Evolutionary conservation across 2,113 vertebrate species (phyloP).

Genomic region (Chiloscyllium plagiosum): DNA sequence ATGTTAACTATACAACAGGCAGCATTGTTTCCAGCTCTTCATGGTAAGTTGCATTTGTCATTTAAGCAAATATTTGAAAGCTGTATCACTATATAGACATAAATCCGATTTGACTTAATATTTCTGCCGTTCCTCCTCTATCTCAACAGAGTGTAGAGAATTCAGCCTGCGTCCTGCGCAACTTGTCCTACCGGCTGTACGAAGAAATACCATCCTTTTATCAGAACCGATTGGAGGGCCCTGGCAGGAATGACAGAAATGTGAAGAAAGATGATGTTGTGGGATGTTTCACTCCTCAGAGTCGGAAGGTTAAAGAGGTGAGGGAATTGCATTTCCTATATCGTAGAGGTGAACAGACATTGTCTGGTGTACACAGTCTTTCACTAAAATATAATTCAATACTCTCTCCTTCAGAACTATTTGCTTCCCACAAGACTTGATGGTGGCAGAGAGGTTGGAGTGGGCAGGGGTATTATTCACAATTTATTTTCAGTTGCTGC

Average conservation of each 20-base stretch:
- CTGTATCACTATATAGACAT: not conserved
- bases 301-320: constrained; percentile 66
- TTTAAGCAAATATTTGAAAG: not conserved
- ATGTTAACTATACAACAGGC: not conserved
- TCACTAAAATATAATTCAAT: not conserved
- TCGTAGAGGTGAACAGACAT: not conserved
- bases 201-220: constrained; percentile 76
- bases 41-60: not conserved
- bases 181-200: constrained; percentile 91
- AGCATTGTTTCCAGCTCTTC: not conserved
- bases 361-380: not conserved
- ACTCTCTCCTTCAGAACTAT: not conserved
- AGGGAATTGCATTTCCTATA: not conserved
- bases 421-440: not conserved
- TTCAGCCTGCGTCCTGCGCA: constrained; percentile 79
- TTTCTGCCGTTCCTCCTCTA: not conserved
- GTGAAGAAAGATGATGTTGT: constrained; percentile 55
- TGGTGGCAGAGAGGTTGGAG: not conserved
- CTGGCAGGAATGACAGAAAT: constrained; percentile 50
- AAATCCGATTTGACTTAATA: not conserved
- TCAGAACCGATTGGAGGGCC: constrained; percentile 74
- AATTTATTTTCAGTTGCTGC: not conserved
- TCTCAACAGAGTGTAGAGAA: constrained; percentile 80
- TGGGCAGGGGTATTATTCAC: not conserved
- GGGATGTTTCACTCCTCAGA: constrained; percentile 82